A percentile compares a stretch with the other conserved stretches of the same genome.
These are phyloP conservation scores for Coracias cyanogaster DNA, from an alignment of 2,797 vertebrate genomes.

Conservation along the genomic window DNA sequence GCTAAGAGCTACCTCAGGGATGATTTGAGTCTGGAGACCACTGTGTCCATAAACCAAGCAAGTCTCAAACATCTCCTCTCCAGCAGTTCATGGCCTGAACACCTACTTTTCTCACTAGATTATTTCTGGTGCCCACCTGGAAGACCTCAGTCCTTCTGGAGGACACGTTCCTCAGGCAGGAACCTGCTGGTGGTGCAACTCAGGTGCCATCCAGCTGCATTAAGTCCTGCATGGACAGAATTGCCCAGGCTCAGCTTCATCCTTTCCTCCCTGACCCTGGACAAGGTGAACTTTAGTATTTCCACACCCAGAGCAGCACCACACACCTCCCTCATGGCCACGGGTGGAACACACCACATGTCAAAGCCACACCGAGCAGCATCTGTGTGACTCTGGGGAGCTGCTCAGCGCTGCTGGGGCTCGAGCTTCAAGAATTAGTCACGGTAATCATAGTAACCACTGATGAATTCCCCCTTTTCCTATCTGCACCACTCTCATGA, in stretches of 20 bases:
- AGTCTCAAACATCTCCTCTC: not conserved
- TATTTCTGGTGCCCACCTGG: not conserved
- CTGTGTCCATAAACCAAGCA: not conserved
- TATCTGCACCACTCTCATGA: not conserved
- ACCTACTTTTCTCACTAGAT: not conserved
- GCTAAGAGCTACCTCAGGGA: not conserved
- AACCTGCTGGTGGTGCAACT: not conserved
- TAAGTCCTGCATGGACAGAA: not conserved
- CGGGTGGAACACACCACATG: not conserved
- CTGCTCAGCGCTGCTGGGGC: not conserved
- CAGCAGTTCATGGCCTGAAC: not conserved
- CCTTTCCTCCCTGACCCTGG: not conserved
- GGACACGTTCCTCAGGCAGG: not conserved
- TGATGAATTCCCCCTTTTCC: not conserved
- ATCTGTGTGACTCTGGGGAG: not conserved
- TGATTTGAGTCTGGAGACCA: not conserved
- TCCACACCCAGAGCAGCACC: not conserved
- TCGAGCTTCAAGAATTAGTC: not conserved
- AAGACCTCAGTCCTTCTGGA: not conserved
- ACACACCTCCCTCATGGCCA: fast-evolving
- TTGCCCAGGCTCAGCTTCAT: not conserved
- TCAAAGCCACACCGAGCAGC: not conserved
- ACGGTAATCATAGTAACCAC: not conserved
- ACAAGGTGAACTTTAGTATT: not conserved
- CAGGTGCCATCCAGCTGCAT: not conserved